Evolutionary conservation across 2,113 vertebrate species (phyloP).

Genomic region (Eulemur macaco): DNA sequence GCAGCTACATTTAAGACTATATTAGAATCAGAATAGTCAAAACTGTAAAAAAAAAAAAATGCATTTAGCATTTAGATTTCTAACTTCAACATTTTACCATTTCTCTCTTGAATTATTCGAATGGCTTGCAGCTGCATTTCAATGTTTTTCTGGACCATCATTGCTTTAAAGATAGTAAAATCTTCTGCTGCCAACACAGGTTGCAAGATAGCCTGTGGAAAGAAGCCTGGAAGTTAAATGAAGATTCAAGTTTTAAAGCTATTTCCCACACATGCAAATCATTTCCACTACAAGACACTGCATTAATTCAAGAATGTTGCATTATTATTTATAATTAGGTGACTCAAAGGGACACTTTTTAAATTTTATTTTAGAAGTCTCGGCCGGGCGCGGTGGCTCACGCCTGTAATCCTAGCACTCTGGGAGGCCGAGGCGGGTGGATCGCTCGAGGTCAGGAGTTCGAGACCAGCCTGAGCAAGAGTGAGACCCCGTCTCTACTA

Average conservation of each 20-base stretch:
- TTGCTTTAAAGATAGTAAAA: slow-evolving; percentile 94
- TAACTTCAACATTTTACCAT: slow-evolving; percentile 85
- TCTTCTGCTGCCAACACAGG: slow-evolving; percentile 96
- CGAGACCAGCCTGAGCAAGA: no score
- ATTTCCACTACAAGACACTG: not conserved
- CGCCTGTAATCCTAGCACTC: no score
- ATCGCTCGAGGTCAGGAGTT: no score
- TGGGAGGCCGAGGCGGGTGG: no score
- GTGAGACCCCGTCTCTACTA: no score
- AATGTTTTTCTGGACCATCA: slow-evolving; percentile 98
- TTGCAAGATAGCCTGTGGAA: slow-evolving; percentile 90
- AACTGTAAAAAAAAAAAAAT: not conserved
- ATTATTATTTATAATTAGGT: not conserved
- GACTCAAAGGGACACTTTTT: not conserved
- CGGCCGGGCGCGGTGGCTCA: no score
- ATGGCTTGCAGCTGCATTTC: slow-evolving; percentile 98
- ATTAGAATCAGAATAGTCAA: not conserved
- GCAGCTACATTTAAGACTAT: not conserved
- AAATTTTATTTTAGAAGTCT: slow-evolving; percentile 41
- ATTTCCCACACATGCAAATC: not conserved
- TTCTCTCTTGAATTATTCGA: slow-evolving; percentile 95
- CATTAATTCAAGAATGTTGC: not conserved
- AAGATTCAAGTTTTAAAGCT: slow-evolving; percentile 24
- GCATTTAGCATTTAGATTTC: slow-evolving; percentile 22
- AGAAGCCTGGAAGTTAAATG: slow-evolving; percentile 53